These are phyloP conservation scores for Atethmia centrago DNA, from an alignment of 2,888 invertebrate species.

Conservation along the genomic window DNA sequence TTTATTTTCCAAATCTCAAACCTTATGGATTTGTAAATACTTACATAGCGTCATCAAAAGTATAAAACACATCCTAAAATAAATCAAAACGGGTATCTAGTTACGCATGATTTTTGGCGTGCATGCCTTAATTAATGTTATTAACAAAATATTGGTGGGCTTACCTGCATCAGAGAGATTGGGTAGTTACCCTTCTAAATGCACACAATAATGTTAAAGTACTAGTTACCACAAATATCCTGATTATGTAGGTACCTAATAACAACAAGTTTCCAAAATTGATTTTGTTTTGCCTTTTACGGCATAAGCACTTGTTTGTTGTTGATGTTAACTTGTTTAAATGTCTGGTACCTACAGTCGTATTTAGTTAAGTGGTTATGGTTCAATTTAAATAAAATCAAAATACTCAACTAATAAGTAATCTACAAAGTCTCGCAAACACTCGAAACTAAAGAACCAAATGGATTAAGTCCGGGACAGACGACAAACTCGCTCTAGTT, in stretches of 20 bases:
- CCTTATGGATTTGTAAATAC: not conserved
- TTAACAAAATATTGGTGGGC: constrained; percentile 30
- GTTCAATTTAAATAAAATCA: not conserved
- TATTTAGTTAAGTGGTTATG: not conserved
- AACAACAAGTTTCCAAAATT: no score
- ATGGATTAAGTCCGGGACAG: constrained; percentile 4
- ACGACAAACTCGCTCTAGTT: constrained; percentile 30
- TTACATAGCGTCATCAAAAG: not conserved
- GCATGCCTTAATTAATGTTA: constrained; percentile 22
- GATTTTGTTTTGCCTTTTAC: not conserved
- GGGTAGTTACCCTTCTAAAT: constrained; percentile 6
- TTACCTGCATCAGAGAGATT: constrained; percentile 22
- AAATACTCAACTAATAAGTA: not conserved
- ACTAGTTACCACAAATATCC: not conserved
- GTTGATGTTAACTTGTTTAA: not conserved
- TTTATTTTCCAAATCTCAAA: not conserved
- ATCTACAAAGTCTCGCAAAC: not conserved
- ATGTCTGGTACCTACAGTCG: not conserved
- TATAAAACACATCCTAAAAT: not conserved
- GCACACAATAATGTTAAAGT: constrained; percentile 20
- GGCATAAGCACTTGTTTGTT: not conserved
- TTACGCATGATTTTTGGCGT: not conserved
- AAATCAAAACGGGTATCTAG: not conserved
- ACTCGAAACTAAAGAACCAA: constrained; percentile 1
- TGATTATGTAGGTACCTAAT: not conserved